Conservation (phyloP, 2,797 vertebrate genomes). For the Chelon labrosus region DNA sequence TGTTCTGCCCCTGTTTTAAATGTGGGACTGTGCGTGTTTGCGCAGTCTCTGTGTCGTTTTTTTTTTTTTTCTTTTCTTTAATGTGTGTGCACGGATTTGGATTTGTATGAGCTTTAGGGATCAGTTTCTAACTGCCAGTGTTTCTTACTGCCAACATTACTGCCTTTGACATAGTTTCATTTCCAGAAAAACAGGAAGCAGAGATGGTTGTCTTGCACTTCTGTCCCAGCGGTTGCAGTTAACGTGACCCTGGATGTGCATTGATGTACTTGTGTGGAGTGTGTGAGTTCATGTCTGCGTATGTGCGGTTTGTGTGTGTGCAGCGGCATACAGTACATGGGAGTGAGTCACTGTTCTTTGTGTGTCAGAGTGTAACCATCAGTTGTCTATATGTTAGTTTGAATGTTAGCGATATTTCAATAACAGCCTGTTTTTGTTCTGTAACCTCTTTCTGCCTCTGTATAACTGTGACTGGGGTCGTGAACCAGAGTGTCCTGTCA, state of each 20-base stretch:
- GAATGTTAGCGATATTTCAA: slow-evolving; percentile 15
- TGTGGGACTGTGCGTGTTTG: slow-evolving; percentile 36
- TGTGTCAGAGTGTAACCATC: background rate
- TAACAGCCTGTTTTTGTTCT: slow-evolving; percentile 32
- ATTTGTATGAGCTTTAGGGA: slow-evolving; percentile 52
- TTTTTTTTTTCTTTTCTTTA: too few species aligned
- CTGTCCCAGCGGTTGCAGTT: slow-evolving; percentile 69
- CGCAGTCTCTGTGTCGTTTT: slow-evolving; percentile 6
- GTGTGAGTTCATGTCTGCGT: slow-evolving; percentile 14
- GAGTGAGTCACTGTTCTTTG: slow-evolving; percentile 19
- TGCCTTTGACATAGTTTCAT: slow-evolving; percentile 83
- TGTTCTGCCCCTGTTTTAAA: slow-evolving; percentile 42
- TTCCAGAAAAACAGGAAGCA: slow-evolving; percentile 86
- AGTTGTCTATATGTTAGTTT: slow-evolving; percentile 10
- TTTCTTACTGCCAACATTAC: slow-evolving; percentile 64
- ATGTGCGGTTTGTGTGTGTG: slow-evolving; percentile 25
- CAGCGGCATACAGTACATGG: background rate
- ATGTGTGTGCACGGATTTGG: slow-evolving; percentile 38
- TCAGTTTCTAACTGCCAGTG: slow-evolving; percentile 54
- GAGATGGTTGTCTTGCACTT: slow-evolving; percentile 74
- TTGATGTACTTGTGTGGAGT: slow-evolving; percentile 45
- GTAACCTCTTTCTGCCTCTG: slow-evolving; percentile 18
- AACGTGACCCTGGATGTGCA: slow-evolving; percentile 74
- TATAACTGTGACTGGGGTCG: slow-evolving; percentile 12
- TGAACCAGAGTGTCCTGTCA: slow-evolving; percentile 45